phyloP scores from a whole-genome alignment of 2,797 vertebrate species.

The Pangasius macronema region DNA sequence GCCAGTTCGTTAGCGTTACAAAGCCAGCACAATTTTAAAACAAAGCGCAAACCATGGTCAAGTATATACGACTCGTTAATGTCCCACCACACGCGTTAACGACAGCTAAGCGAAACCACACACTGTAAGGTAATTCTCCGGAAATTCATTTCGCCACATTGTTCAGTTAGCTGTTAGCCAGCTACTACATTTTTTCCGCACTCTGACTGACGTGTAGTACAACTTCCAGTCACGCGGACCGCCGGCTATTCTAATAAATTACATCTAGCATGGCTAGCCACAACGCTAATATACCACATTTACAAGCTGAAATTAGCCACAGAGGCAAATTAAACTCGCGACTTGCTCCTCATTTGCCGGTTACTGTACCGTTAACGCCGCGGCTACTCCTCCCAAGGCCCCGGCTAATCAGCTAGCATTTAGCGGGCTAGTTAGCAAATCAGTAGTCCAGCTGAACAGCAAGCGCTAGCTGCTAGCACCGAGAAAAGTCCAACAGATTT shows the following conservation, averaged over 20 bases:
- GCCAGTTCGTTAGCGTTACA: not conserved
- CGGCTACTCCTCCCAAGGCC: slow-evolving; percentile 46
- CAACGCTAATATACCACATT: not conserved
- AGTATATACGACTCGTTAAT: not conserved
- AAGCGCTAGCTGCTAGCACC: too few species aligned
- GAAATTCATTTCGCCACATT: not conserved
- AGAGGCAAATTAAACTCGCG: too few species aligned
- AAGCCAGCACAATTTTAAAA: not conserved
- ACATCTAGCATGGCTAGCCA: not conserved
- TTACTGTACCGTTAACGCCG: not conserved
- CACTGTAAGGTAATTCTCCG: not conserved
- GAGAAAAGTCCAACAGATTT: not conserved
- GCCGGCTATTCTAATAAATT: not conserved
- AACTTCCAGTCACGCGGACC: not conserved
- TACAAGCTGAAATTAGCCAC: not conserved
- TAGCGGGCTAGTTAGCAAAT: slow-evolving; percentile 5
- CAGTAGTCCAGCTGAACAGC: not conserved
- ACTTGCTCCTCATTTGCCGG: not conserved
- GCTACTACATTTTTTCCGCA: not conserved
- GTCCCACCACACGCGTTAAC: not conserved
- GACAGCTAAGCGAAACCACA: not conserved
- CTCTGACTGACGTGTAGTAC: not conserved
- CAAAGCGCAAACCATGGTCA: not conserved
- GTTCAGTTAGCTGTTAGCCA: not conserved
- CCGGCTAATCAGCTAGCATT: slow-evolving; percentile 9